Evolutionary conservation across 2,888 invertebrate genomes (phyloP).

Genomic region (Drosophila mimetica): DNA sequence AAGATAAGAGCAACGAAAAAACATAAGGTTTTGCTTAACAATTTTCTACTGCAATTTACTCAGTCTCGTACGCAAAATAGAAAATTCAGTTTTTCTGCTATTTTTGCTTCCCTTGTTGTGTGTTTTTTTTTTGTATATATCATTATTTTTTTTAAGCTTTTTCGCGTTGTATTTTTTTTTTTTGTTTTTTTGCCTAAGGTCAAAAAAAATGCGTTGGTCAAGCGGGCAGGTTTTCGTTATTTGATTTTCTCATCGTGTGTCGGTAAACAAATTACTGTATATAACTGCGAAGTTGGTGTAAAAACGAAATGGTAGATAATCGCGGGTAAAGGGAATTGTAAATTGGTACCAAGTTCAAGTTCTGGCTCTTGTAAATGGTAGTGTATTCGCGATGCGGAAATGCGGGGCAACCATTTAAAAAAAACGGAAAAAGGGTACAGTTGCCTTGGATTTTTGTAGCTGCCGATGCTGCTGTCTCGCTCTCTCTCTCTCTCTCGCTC

Average conservation of each 20-base stretch:
- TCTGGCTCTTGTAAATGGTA: slow-evolving; percentile 67
- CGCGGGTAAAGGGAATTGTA: slow-evolving; percentile 50
- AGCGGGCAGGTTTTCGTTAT: slow-evolving; percentile 40
- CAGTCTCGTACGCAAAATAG: slow-evolving; percentile 74
- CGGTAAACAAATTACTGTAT: slow-evolving; percentile 42
- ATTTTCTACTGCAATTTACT: slow-evolving; percentile 61
- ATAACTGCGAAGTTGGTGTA: slow-evolving; percentile 32
- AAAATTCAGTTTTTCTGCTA: slow-evolving; percentile 59
- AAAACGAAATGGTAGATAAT: slow-evolving; percentile 32
- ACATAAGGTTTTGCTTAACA: slow-evolving; percentile 46
- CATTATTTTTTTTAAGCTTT: slow-evolving; percentile 1
- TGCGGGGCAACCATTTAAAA: slow-evolving; percentile 46
- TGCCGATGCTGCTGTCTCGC: slow-evolving; percentile 35
- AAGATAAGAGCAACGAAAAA: slow-evolving; percentile 29
- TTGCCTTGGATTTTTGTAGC: slow-evolving; percentile 57
- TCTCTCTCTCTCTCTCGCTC: slow-evolving; percentile 44
- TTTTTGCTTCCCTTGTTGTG: slow-evolving; percentile 63
- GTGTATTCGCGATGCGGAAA: slow-evolving; percentile 67
- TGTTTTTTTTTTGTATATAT: slow-evolving; percentile 22
- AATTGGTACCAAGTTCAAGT: slow-evolving; percentile 62
- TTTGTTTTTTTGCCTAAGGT: slow-evolving; percentile 39
- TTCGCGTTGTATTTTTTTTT: slow-evolving; percentile 7
- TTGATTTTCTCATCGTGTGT: slow-evolving; percentile 32
- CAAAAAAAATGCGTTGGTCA: slow-evolving; percentile 42
- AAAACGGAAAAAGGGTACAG: slow-evolving; percentile 46